Evolutionary conservation across 2,113 vertebrate genomes (phyloP).

Genomic region (Holacanthus passer): DNA sequence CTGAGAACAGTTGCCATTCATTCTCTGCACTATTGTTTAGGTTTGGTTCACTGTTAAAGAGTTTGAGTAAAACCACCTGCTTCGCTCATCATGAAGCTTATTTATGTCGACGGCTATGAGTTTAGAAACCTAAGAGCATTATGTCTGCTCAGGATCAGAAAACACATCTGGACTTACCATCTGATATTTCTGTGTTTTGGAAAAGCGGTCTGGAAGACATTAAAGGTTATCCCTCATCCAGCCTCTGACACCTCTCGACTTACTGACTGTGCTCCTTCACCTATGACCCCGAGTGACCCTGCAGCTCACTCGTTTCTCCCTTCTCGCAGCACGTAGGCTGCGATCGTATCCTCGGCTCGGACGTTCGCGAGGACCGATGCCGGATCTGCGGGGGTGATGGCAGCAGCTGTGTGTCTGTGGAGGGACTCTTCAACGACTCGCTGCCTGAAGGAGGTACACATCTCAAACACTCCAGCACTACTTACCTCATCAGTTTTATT

Average conservation of each 20-base stretch:
- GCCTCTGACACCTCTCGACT: conserved; percentile 72
- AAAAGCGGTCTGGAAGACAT: conserved; percentile 76
- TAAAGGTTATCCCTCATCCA: conserved; percentile 69
- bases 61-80: conserved; percentile 76
- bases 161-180: conserved; percentile 77
- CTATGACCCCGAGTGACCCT: conserved; percentile 54
- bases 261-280: conserved; percentile 64
- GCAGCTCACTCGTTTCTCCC: conserved; percentile 47
- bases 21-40: conserved; percentile 66
- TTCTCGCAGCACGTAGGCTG: conserved; percentile 94
- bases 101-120: conserved; percentile 74
- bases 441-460: conserved; percentile 89
- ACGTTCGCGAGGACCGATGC: conserved; percentile 94
- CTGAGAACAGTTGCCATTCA: conserved; percentile 36
- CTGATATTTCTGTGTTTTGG: conserved; percentile 73
- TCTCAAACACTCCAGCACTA: background rate
- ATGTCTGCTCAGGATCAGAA: conserved; percentile 75
- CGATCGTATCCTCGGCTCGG: conserved; percentile 94
- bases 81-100: conserved; percentile 75
- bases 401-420: conserved; percentile 91
- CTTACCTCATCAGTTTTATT: background rate
- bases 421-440: conserved; percentile 93
- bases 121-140: conserved; percentile 73
- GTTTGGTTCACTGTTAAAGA: conserved; percentile 64
- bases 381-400: conserved; percentile 94